Conservation (phyloP, 2,797 vertebrate genomes). For the Microctenopoma steveboyesi region DNA sequence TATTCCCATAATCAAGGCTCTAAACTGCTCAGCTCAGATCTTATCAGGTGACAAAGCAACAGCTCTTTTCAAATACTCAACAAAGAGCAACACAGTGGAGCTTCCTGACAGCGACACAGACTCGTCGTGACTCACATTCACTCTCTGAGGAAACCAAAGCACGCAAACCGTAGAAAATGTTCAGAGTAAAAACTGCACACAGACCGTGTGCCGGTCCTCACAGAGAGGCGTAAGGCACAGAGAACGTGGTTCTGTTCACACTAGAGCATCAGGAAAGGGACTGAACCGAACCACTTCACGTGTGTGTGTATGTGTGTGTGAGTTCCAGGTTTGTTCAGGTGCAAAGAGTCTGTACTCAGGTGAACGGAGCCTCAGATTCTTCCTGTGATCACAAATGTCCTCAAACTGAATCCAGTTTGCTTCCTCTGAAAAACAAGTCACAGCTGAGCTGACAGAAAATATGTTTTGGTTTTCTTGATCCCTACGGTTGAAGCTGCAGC, state of each 20-base stretch:
- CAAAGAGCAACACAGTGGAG: slow-evolving; percentile 16
- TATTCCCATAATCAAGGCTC: too few relatives aligned
- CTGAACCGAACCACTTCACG: neutral
- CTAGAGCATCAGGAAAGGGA: neutral
- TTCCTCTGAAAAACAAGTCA: too few relatives aligned
- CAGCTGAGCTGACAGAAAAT: too few relatives aligned
- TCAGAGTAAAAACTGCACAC: slow-evolving; percentile 67
- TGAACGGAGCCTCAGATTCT: too few relatives aligned
- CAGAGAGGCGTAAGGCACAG: slow-evolving; percentile 35
- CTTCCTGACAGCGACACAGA: slow-evolving; percentile 28
- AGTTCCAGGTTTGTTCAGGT: neutral
- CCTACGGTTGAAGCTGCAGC: too few relatives aligned
- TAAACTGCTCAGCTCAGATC: too few relatives aligned
- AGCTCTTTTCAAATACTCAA: slow-evolving; percentile 38
- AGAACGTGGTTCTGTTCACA: slow-evolving; percentile 10
- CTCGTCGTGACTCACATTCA: slow-evolving; percentile 55
- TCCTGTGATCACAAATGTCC: too few relatives aligned
- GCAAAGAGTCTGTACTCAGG: too few relatives aligned
- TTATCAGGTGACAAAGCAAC: neutral
- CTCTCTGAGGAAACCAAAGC: slow-evolving; percentile 45
- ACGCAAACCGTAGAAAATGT: slow-evolving; percentile 69
- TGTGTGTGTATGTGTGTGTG: neutral
- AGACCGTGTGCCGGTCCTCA: slow-evolving; percentile 25
- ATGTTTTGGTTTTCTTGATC: too few relatives aligned
- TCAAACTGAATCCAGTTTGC: too few relatives aligned